phyloP scores from a whole-genome alignment of 2,797 vertebrate species.

The Mus spretus region DNA sequence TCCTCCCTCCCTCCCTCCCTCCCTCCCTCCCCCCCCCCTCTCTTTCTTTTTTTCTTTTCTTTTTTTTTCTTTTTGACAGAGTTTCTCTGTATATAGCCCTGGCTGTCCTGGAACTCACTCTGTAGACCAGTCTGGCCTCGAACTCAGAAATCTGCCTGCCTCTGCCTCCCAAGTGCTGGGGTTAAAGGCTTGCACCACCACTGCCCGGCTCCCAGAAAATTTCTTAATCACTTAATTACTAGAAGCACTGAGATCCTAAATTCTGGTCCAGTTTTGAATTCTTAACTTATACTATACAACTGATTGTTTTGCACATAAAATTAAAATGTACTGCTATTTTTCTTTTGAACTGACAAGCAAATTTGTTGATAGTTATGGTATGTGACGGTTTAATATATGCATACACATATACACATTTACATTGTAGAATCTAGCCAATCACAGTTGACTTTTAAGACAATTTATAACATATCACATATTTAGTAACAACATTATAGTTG shows the following conservation, averaged over 20 bases:
- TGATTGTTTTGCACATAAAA: slow-evolving; percentile 13
- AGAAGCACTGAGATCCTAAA: neutral
- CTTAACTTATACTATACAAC: neutral
- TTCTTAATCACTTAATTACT: slow-evolving; percentile 26
- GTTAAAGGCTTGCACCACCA: no score
- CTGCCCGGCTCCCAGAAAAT: neutral
- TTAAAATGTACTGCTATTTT: neutral
- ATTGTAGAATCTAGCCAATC: neutral
- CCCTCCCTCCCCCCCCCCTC: no score
- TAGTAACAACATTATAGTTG: slow-evolving; percentile 37
- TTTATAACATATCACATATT: slow-evolving; percentile 1
- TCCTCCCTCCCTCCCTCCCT: no score
- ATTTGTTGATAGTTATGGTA: neutral
- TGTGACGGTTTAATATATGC: neutral
- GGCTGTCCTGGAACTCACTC: no score
- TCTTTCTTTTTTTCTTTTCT: no score
- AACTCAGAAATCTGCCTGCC: no score
- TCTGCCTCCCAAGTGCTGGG: no score
- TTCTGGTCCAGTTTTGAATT: neutral
- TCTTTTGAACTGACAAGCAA: neutral
- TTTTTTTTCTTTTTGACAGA: no score
- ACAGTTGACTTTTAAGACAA: slow-evolving; percentile 1
- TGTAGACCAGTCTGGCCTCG: no score
- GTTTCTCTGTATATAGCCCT: no score
- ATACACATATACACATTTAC: neutral